Conservation (phyloP, 1,140 invertebrate genomes). For the Bombus sylvicola region DNA sequence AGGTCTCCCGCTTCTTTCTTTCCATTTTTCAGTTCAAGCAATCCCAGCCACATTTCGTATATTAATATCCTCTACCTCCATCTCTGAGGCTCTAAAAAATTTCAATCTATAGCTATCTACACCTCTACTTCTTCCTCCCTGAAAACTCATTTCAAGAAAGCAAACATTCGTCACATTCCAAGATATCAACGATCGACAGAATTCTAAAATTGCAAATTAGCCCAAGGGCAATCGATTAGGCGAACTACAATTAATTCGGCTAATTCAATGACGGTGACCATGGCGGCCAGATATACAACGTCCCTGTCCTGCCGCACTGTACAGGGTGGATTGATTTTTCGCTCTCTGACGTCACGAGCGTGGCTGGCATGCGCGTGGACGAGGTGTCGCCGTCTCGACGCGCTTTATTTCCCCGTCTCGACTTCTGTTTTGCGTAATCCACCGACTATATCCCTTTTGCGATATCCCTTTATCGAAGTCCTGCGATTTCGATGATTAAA, state of each 20-base stretch:
- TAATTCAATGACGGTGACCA: slow-evolving; percentile 33
- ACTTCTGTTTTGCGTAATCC: slow-evolving; percentile 11
- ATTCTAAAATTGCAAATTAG: slow-evolving; percentile 27
- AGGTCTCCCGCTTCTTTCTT: slow-evolving; percentile 5
- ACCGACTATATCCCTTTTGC: background rate
- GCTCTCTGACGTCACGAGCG: slow-evolving; percentile 69
- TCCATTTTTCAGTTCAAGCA: slow-evolving; percentile 24
- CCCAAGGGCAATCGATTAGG: slow-evolving; percentile 9
- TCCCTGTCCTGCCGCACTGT: slow-evolving; percentile 46
- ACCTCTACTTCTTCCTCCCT: accelerated
- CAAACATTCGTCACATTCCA: background rate
- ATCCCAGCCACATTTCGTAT: background rate
- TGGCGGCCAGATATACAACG: slow-evolving; percentile 20
- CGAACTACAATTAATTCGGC: slow-evolving; percentile 24
- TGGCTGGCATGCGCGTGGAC: slow-evolving; percentile 70
- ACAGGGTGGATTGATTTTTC: slow-evolving; percentile 76
- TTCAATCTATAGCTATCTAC: background rate
- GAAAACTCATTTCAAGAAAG: background rate
- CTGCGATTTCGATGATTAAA: background rate
- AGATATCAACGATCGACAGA: background rate
- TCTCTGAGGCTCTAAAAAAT: background rate
- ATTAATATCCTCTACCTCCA: background rate
- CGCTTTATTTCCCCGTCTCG: background rate
- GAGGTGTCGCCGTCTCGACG: slow-evolving; percentile 13
- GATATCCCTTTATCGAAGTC: slow-evolving; percentile 17